Evolutionary conservation across 2,888 invertebrate species (phyloP), one percentile per base, ranked within the genome.

Genomic region (Andrena minutula): DNA sequence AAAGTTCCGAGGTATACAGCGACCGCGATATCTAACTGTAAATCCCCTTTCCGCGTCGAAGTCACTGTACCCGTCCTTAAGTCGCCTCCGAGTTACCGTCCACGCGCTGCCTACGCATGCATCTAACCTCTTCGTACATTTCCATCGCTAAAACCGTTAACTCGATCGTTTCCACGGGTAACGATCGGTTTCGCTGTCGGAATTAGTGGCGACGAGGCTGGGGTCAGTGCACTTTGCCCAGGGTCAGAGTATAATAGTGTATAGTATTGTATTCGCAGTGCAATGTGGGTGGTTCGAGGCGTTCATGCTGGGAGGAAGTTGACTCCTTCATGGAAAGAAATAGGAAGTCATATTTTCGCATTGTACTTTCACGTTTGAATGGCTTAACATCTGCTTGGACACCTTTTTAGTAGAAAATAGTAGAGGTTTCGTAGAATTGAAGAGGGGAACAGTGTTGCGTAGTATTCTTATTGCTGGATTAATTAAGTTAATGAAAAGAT

Each of bases 1-100:
- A 60, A 60, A 28, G 71, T 30, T 68, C 64, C 49, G 41, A 58
- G 41, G 70, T 20, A 68, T 63, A 60, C 49, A 49, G 47, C 35
- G 60, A 63, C 16, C 51, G 49, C 61, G 64, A 51, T 26, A 53
- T 58, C 26, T 87, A 88, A 88, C 88, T 86, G 88, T 89, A 88
- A 87, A 87, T 69, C 71, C 78, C 53, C 79, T 76, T 65, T 72
- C 71, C 82, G 49, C 20, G 32, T 28, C 56, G 35, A 30, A 66
- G 66, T 58, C 75, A 8, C 49, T 12, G 20, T 56, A 70, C 73
- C 81, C 77, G 70, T 75, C 80, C 41, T 64, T n/a, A 70, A 60
- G 51, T 58, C 68, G 53, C 63, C 47, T 16, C 60, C 20, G 49
- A 64, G 63, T 80, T 41, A 75, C 75, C 53, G 30, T 61, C n/a